These are phyloP conservation scores for Hyperoodon ampullatus DNA, from an alignment of 2,113 vertebrate genomes.

Conservation along the genomic window DNA sequence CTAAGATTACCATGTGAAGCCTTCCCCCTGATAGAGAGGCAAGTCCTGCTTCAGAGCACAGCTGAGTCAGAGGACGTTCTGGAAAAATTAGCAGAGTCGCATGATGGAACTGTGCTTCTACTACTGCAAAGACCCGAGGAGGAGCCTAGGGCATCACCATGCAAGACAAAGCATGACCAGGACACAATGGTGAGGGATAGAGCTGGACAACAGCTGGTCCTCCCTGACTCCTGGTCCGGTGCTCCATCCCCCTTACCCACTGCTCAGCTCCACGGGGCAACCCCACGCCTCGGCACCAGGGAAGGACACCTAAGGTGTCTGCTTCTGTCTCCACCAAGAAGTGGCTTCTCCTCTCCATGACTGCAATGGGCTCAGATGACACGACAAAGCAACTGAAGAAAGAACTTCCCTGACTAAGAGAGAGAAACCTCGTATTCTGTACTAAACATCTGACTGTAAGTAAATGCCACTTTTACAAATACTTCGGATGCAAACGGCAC, in stretches of 20 bases:
- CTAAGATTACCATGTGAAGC: neutral
- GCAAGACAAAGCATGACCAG: neutral
- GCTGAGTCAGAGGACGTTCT: neutral
- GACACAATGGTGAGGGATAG: rapidly evolving
- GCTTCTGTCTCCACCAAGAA: neutral
- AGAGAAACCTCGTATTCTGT: neutral
- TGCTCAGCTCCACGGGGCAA: too few species aligned
- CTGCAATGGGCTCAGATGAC: neutral
- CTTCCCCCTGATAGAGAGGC: neutral
- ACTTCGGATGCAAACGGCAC: neutral
- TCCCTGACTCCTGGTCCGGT: neutral
- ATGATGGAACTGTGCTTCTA: neutral
- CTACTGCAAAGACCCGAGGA: neutral
- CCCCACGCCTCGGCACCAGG: rapidly evolving
- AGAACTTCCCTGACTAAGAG: neutral
- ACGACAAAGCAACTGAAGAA: neutral
- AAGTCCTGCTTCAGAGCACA: neutral
- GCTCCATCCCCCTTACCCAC: neutral
- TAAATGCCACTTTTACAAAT: neutral
- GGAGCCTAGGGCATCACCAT: neutral
- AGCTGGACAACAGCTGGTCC: too few species aligned
- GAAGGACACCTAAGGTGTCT: neutral
- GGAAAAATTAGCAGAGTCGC: neutral
- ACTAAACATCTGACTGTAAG: neutral
- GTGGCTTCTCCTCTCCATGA: neutral